Evolutionary conservation across 2,797 vertebrate genomes (phyloP).

Genomic region (Clarias platycephalus): DNA sequence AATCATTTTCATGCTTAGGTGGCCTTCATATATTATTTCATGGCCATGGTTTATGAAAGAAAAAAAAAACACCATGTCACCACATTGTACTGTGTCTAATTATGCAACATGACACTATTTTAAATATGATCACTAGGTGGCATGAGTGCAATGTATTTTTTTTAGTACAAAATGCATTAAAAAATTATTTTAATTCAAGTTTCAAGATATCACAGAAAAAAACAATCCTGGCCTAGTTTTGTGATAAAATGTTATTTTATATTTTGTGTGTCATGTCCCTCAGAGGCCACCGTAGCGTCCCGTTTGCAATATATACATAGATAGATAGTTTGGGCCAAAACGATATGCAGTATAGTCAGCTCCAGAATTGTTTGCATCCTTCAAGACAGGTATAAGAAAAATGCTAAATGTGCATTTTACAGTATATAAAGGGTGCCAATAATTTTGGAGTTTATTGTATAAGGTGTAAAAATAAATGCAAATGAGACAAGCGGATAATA

Average conservation of each 20-base stretch:
- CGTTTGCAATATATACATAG: not conserved
- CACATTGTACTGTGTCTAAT: not conserved
- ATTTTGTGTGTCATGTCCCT: not conserved
- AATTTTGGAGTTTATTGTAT: not conserved
- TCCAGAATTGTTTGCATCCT: not conserved
- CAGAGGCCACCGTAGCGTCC: conserved; percentile 25
- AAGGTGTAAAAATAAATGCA: not conserved
- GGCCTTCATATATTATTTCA: not conserved
- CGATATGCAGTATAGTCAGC: too few species aligned
- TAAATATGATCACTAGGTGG: not conserved
- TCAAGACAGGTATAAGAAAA: not conserved
- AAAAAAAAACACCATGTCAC: not conserved
- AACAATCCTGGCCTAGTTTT: not conserved
- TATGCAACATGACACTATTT: not conserved
- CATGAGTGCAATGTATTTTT: not conserved
- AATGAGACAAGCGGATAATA: not conserved
- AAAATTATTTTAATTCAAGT: not conserved
- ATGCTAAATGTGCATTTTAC: not conserved
- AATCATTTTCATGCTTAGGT: not conserved
- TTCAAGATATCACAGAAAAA: not conserved
- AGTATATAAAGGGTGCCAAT: not conserved
- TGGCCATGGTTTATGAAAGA: not conserved
- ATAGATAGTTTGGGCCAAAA: not conserved
- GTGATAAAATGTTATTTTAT: conserved; percentile 7
- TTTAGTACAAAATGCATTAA: conserved; percentile 24